Percentiles rank a stretch among this genome's conserved stretches.
Evolutionary conservation across 1,140 invertebrate species (phyloP).

Genomic region (Zaprionus vittiger): DNA sequence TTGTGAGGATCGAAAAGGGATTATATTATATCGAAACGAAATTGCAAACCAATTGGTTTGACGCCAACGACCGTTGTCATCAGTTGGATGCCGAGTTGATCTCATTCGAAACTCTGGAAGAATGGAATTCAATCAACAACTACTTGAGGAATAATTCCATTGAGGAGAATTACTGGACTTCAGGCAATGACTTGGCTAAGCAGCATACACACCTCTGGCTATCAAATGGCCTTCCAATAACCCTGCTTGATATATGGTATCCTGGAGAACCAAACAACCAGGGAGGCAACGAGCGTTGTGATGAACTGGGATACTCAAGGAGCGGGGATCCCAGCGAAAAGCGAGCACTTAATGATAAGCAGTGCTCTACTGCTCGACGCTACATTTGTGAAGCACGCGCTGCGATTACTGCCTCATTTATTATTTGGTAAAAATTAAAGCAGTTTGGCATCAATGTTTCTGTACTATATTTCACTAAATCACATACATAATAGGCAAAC

Average conservation of each 20-base stretch:
- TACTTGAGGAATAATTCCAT: not conserved
- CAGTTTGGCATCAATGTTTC: too few relatives aligned
- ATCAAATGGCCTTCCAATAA: not conserved
- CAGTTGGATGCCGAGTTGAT: not conserved
- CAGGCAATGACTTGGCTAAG: not conserved
- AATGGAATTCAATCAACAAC: not conserved
- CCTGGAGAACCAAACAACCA: not conserved
- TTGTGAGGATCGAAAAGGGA: not conserved
- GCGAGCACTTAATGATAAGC: not conserved
- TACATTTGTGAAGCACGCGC: conserved; percentile 44
- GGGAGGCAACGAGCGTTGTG: not conserved
- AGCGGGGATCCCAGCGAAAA: not conserved
- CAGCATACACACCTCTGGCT: not conserved
- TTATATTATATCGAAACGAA: not conserved
- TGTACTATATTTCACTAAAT: too few relatives aligned
- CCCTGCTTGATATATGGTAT: not conserved
- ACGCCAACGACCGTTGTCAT: not conserved
- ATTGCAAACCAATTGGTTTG: not conserved
- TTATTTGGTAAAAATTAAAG: conserved; percentile 23
- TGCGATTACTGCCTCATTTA: conserved; percentile 59
- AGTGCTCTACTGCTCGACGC: not conserved
- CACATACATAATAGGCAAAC: too few relatives aligned
- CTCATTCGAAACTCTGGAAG: not conserved
- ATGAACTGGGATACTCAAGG: not conserved
- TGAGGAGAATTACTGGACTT: not conserved